Conservation (phyloP, 2,797 vertebrate species). For the Chaetophractus vellerosus region DNA sequence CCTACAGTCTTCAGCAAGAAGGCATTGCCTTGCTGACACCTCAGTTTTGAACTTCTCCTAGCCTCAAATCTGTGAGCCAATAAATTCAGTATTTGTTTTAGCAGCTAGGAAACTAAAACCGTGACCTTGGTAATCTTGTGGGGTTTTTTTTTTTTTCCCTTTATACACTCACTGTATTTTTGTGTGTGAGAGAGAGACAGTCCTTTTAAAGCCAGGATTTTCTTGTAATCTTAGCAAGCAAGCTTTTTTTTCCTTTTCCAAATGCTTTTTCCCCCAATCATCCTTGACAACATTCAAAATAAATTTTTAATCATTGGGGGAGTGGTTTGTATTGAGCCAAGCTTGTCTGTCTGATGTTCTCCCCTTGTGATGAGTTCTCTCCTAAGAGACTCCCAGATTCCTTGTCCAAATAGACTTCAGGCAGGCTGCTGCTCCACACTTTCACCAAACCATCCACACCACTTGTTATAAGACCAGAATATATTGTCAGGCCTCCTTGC, state of each 20-base stretch:
- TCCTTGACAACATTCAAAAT: slow-evolving; percentile 40
- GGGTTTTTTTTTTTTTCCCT: background rate
- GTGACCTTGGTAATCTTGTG: background rate
- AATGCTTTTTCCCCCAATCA: background rate
- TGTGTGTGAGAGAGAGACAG: background rate
- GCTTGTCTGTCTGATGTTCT: background rate
- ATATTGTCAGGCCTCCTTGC: background rate
- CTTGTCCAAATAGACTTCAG: background rate
- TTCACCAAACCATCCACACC: background rate
- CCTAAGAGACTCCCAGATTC: background rate
- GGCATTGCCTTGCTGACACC: no score
- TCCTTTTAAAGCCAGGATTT: background rate
- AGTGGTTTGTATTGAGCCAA: slow-evolving; percentile 19
- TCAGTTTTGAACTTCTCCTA: no score
- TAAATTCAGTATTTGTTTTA: no score
- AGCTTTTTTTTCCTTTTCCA: background rate
- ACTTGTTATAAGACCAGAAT: background rate
- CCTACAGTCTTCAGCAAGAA: no score
- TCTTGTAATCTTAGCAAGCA: background rate
- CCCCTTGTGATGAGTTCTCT: background rate
- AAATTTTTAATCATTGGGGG: background rate
- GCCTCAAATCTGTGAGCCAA: no score
- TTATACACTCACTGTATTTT: background rate
- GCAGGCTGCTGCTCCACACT: background rate
- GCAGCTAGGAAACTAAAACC: no score